Evolutionary conservation across 2,797 vertebrate genomes (phyloP).

Genomic region (Furcifer pardalis): DNA sequence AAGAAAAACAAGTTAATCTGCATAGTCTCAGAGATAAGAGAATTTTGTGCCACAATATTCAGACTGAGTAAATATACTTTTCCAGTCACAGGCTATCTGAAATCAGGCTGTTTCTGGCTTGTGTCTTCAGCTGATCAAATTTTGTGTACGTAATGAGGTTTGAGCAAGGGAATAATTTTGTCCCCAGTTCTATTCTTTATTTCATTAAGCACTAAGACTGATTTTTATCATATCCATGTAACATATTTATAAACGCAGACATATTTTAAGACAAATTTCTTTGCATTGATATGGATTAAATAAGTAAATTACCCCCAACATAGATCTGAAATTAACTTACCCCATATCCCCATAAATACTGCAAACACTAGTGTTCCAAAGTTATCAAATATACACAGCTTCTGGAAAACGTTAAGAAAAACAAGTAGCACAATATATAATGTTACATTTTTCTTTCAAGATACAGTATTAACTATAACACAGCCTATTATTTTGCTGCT

Average conservation of each 20-base stretch:
- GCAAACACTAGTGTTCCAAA: slow-evolving; percentile 94
- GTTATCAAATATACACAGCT: slow-evolving; percentile 94
- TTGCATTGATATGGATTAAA: slow-evolving; percentile 49
- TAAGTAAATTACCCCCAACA: slow-evolving; percentile 33
- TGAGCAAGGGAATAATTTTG: not conserved
- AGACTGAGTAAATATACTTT: no score
- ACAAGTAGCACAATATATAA: slow-evolving; percentile 41
- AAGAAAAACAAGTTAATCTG: no score
- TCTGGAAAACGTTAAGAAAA: slow-evolving; percentile 78
- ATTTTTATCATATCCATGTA: not conserved
- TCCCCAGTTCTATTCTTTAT: not conserved
- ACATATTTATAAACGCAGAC: slow-evolving; percentile 34
- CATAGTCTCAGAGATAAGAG: no score
- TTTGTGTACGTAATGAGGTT: not conserved
- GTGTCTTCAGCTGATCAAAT: not conserved
- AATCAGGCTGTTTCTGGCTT: no score
- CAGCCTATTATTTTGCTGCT: not conserved
- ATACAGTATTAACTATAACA: not conserved
- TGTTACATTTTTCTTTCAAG: accelerated
- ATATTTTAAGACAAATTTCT: slow-evolving; percentile 36
- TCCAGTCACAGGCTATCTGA: no score
- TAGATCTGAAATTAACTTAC: slow-evolving; percentile 76
- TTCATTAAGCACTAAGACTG: not conserved
- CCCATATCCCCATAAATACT: slow-evolving; percentile 95
- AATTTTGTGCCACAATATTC: no score